These are phyloP conservation scores for Aepyceros melampus DNA, from an alignment of 2,113 vertebrate genomes.

Conservation along the genomic window DNA sequence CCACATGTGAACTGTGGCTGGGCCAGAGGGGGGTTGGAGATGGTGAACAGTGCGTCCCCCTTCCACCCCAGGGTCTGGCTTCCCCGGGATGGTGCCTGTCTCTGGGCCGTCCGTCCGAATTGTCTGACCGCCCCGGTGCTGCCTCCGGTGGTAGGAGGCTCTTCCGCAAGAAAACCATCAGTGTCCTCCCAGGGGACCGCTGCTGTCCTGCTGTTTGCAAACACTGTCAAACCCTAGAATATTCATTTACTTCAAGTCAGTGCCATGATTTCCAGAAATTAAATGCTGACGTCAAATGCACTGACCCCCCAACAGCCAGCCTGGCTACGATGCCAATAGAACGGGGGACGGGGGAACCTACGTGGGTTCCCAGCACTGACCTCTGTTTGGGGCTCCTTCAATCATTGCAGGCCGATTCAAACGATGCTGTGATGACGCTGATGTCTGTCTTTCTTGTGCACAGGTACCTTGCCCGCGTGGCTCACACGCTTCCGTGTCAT, in stretches of 20 bases:
- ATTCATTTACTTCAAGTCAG: not conserved
- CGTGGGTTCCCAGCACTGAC: accelerated
- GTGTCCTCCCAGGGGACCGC: too few species aligned
- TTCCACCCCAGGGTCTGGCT: accelerated
- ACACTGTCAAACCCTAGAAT: not conserved
- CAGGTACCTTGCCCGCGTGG: accelerated
- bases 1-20: accelerated
- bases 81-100: accelerated
- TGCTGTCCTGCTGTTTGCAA: not conserved
- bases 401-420: accelerated
- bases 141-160: accelerated
- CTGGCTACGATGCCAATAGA: too few species aligned
- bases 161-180: accelerated
- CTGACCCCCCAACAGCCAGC: not conserved
- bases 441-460: accelerated
- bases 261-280: not conserved
- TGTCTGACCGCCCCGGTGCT: accelerated
- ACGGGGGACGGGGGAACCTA: accelerated
- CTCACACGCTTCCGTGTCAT: accelerated
- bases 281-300: accelerated
- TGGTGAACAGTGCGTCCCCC: accelerated
- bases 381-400: not conserved
- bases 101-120: accelerated
- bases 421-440: accelerated
- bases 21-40: accelerated